A percentile compares a stretch with the other conserved stretches of the same genome.
phyloP scores from a whole-genome alignment of 1,140 invertebrate species.

The Zaprionus africanus region DNA sequence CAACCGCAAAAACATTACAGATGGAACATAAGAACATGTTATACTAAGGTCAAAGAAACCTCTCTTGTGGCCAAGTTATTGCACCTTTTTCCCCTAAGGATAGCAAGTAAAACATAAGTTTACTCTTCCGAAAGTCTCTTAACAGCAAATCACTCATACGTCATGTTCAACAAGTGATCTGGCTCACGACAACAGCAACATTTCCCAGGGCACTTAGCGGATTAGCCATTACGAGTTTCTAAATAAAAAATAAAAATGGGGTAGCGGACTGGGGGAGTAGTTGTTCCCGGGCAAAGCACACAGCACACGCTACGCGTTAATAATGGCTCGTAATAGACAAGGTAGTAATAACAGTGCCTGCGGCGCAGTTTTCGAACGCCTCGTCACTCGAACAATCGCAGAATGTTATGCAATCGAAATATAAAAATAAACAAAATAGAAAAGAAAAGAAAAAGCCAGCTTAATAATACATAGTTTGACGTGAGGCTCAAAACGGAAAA shows the following conservation, averaged over 20 bases:
- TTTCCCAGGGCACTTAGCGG: neutral
- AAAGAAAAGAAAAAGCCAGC: constrained; percentile 10
- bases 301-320: constrained; percentile 19
- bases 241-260: neutral
- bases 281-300: constrained; percentile 5
- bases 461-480: constrained; percentile 50
- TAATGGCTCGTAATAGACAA: constrained; percentile 32
- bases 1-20: constrained; percentile 5
- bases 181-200: neutral
- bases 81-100: too few relatives aligned
- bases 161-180: neutral
- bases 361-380: neutral
- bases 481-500: constrained; percentile 39
- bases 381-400: constrained; percentile 36
- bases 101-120: too few relatives aligned
- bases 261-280: neutral
- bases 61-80: too few relatives aligned
- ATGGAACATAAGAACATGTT: too few relatives aligned
- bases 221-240: constrained; percentile 13
- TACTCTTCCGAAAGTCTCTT: neutral
- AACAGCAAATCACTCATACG: neutral
- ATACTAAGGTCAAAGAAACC: too few relatives aligned
- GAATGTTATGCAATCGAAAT: constrained; percentile 52
- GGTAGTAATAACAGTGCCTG: constrained; percentile 20
- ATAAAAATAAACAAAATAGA: neutral